Conservation (phyloP, 2,113 vertebrate genomes). For the Otus sunia region DNA sequence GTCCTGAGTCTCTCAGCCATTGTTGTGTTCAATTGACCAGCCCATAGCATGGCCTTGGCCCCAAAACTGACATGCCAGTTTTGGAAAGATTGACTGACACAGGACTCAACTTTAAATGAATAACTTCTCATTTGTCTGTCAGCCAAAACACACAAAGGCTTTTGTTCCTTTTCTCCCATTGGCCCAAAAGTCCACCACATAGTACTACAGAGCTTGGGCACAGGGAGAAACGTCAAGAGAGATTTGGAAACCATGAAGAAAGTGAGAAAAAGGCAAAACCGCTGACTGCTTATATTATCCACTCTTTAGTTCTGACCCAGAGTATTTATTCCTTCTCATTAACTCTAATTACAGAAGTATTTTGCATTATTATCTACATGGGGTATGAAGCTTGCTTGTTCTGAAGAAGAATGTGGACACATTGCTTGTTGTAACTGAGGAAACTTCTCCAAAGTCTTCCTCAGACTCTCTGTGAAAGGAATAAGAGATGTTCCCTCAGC, state of each 20-base stretch:
- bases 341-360: background rate
- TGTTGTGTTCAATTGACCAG: fast-evolving
- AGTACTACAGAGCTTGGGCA: background rate
- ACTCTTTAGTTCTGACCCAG: background rate
- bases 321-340: background rate
- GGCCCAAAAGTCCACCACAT: background rate
- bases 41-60: no score
- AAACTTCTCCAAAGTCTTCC: background rate
- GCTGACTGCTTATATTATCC: background rate
- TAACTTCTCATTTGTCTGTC: background rate
- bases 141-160: background rate
- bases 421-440: background rate
- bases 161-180: background rate
- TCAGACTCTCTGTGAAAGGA: background rate
- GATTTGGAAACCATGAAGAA: background rate
- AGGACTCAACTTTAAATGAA: background rate
- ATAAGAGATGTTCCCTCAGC: background rate
- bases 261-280: background rate
- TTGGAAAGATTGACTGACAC: background rate
- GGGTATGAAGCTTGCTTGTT: background rate
- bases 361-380: background rate
- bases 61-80: background rate
- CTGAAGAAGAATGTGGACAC: background rate
- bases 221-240: background rate
- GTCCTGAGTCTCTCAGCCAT: no score